Evolutionary conservation across 2,888 invertebrate genomes (phyloP).

Genomic region (Campaea margaritaria): DNA sequence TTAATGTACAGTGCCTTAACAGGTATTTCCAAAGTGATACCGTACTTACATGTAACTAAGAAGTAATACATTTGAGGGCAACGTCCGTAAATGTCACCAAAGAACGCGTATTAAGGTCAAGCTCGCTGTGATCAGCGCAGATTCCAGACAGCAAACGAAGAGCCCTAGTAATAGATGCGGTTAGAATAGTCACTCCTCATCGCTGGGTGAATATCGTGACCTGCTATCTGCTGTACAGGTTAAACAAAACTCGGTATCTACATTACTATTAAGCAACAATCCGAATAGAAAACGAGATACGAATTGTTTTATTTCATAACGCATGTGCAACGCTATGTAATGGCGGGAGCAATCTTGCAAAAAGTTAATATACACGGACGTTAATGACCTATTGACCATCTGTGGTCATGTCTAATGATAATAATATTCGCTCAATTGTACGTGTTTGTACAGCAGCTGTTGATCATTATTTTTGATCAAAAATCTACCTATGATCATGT

Average conservation of each 20-base stretch:
- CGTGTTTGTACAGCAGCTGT: conserved; percentile 19
- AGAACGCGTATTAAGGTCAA: too few relatives aligned
- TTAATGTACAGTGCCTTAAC: too few relatives aligned
- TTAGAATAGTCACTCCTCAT: background rate
- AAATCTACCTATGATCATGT: conserved; percentile 1
- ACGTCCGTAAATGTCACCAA: too few relatives aligned
- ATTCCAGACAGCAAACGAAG: too few relatives aligned
- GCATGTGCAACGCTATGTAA: conserved; percentile 26
- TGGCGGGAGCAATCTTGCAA: conserved; percentile 28
- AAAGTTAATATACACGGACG: conserved; percentile 31
- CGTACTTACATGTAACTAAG: too few relatives aligned
- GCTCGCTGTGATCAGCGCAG: too few relatives aligned
- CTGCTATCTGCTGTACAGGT: conserved; percentile 1
- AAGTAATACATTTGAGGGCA: too few relatives aligned
- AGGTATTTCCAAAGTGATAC: too few relatives aligned
- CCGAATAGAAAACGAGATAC: conserved; percentile 31
- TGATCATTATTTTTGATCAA: conserved; percentile 22
- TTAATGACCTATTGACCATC: conserved; percentile 34
- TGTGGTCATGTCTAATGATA: conserved; percentile 33
- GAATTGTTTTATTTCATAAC: conserved; percentile 34
- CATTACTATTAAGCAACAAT: conserved; percentile 20
- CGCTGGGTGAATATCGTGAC: background rate
- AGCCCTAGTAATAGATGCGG: too few relatives aligned
- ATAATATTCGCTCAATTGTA: conserved; percentile 25
- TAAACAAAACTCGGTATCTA: conserved; percentile 12